Evolutionary conservation across 2,888 invertebrate genomes (phyloP), one percentile per base, ranked within the genome.

Genomic region (Chrysomela aeneicollis): DNA sequence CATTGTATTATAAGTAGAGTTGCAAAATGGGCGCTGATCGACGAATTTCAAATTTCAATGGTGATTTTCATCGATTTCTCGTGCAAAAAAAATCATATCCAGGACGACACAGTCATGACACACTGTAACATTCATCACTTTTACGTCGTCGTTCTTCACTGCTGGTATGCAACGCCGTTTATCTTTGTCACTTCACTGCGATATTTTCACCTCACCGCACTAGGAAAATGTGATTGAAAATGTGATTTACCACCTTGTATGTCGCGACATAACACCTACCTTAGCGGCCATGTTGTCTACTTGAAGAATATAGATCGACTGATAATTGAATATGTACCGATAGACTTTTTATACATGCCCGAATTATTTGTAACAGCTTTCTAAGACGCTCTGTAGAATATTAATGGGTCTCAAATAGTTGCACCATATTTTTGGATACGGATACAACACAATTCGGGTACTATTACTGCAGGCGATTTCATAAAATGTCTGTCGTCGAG

Each of bases 291-390:
- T 75, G 69, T 69, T 66, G 57, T 61, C 59, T 63, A 63, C 61
- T 71, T 59, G 66, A 59, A 49, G 66, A 66, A 67, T 67, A 66
- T 62, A 66, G 72, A 73, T 72, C 63, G 71, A 76, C 76, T 76
- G 76, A 76, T 76, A 74, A 74, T 57, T 66, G 67, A 65, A 64
- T 55, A 49, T 32, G 61, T 50, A 59, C 57, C 64, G 66, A 60
- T 49, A 61, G 66, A 66, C 51, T 59, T 74, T 76, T 75, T 76
- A 76, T 76, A 74, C 63, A 47, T 59, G 52, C 62, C 68, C 67
- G 53, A 66, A 66, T 61, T 59, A 59, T 59, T 37, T 53, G 67
- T 61, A 49, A 59, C 54, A 64, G 69, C 76, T 76, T 76, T 76
- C 76, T 71, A 74, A 71, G 57, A 65, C 12, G 61, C 62, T 59